Base-by-base conservation (phyloP, 1,140 invertebrate genomes). In the Hycleus phaleratus region DNA sequence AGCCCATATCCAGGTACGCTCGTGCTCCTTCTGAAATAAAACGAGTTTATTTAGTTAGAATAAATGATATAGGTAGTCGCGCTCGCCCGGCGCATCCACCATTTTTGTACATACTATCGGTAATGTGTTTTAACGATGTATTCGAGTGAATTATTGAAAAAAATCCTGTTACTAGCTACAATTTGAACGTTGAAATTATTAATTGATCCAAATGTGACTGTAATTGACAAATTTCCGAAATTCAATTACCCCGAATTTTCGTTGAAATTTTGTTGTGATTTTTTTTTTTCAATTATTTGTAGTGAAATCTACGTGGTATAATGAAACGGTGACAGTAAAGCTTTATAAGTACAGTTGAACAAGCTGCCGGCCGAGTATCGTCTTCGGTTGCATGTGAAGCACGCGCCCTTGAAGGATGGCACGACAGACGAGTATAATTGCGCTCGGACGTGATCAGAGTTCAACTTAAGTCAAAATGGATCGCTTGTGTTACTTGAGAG, bases 341-440 rank as follows among this genome's bases (percentile, higher is more conserved):
- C 26, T 12, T 9, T 26, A 26, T 18, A 26, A 45, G 45, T 26
- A 45, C 40, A 26, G 11, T 42, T 25, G 40, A 26, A 54, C 45
- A 26, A 43, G 32, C 9, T 25, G n/a, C 38, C 8, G 26, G 3
- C 32, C 32, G 7, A 32, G 7, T 32, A 32, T 32, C 32, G 50
- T 46, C 50, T 24, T 46, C 47, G 47, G 59, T 47, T 61, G 61
- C 62, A 68, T 68, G 63, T 63, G 56, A 61, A 65, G 65, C 67
- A 68, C 67, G 64, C 65, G 53, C 60, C 56, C 67, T 66, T 68
- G 64, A 68, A 68, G 63, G 63, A 67, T 68, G 58, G 63, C 65
- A 68, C 62, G 65, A 68, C 64, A 68, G 62, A 65, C 60, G 57
- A 61, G 60, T 68, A 67, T 68, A 68, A 68, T 68, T 68, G 67